phyloP scores from a whole-genome alignment of 2,888 invertebrate species.

The Cataglyphis altisquamis region DNA sequence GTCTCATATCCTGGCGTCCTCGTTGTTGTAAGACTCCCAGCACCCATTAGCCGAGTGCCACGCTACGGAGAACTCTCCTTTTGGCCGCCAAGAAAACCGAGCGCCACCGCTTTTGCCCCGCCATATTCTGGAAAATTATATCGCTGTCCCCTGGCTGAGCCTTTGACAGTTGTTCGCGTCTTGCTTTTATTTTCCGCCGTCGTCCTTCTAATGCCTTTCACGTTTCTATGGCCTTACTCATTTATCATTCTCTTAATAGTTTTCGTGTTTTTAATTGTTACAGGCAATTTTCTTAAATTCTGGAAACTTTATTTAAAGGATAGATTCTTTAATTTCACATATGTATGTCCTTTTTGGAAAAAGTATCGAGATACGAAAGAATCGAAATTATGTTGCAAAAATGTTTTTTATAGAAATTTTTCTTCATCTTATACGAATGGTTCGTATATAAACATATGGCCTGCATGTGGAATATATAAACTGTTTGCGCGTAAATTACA shows the following conservation, averaged over 20 bases:
- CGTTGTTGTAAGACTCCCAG: constrained; percentile 81
- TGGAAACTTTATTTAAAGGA: not conserved
- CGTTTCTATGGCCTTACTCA: constrained; percentile 1
- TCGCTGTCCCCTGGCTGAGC: constrained; percentile 46
- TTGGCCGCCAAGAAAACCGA: constrained; percentile 78
- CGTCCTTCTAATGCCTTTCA: constrained; percentile 20
- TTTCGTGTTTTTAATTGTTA: constrained; percentile 4
- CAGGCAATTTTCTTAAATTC: not conserved
- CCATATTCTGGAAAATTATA: constrained; percentile 42
- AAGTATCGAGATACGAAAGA: not conserved
- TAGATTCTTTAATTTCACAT: not conserved
- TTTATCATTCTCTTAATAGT: not conserved
- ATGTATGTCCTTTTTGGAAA: not conserved
- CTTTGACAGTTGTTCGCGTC: constrained; percentile 48
- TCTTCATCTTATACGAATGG: not conserved
- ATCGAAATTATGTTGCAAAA: not conserved
- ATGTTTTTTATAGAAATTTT: not conserved
- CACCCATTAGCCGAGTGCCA: constrained; percentile 86
- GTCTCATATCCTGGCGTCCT: constrained; percentile 70
- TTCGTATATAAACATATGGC: not conserved
- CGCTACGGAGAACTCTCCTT: constrained; percentile 74
- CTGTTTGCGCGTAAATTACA: constrained; percentile 39
- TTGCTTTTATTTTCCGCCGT: constrained; percentile 34
- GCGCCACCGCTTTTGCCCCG: constrained; percentile 55
- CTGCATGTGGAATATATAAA: not conserved